These are phyloP conservation scores for Uloborus plumipes DNA, from an alignment of 2,888 invertebrate species.

Conservation along the genomic window DNA sequence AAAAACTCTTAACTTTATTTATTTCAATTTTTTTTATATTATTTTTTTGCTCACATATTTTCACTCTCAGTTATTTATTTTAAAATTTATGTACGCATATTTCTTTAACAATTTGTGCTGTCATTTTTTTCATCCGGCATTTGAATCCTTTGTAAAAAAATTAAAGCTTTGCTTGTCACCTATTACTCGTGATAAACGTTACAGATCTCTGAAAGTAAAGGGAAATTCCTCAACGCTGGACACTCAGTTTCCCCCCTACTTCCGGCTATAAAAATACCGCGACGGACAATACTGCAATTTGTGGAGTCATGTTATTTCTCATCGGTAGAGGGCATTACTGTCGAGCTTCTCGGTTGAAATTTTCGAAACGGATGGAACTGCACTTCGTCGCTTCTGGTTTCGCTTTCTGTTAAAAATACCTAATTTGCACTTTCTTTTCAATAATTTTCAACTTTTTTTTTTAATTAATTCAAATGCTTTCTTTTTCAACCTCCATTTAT, in stretches of 20 bases:
- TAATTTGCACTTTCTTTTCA: too few relatives aligned
- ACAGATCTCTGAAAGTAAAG: background rate
- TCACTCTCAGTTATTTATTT: too few relatives aligned
- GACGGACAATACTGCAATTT: background rate
- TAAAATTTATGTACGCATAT: too few relatives aligned
- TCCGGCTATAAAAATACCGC: slow-evolving; percentile 10
- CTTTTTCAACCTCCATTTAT: too few relatives aligned
- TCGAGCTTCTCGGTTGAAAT: background rate
- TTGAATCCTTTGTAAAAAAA: background rate
- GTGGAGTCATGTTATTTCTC: slow-evolving; percentile 15
- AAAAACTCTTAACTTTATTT: too few relatives aligned
- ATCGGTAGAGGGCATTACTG: slow-evolving; percentile 55
- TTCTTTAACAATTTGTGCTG: too few relatives aligned
- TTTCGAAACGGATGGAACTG: background rate
- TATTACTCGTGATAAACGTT: background rate
- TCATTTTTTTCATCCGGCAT: too few relatives aligned
- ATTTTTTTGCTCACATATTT: too few relatives aligned
- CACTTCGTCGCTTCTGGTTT: background rate
- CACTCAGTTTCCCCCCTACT: background rate
- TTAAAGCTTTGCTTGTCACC: background rate
- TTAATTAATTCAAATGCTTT: too few relatives aligned
- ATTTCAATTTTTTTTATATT: too few relatives aligned
- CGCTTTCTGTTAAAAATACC: background rate
- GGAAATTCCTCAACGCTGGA: slow-evolving; percentile 22
- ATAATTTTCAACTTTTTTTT: too few relatives aligned